Percentiles rank a stretch among this genome's conserved stretches.
These are phyloP conservation scores for Cotesia vestalis DNA, from an alignment of 1,140 invertebrate genomes.

Conservation along the genomic window DNA sequence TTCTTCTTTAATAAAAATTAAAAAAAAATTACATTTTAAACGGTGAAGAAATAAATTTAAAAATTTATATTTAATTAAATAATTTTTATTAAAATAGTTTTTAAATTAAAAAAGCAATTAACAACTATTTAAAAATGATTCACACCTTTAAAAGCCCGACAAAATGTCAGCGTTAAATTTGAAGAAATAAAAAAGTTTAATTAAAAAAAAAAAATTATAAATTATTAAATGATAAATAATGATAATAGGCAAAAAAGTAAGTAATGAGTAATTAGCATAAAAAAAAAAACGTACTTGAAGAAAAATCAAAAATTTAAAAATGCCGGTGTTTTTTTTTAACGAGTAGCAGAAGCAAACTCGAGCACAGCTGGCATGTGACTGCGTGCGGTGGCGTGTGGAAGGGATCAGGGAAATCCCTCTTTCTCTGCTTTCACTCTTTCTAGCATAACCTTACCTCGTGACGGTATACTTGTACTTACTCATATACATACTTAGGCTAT, in stretches of 20 bases:
- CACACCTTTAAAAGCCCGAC: too few relatives aligned
- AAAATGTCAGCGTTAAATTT: too few relatives aligned
- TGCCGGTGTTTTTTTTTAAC: not conserved
- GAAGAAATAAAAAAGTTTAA: not conserved
- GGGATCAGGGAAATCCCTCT: conserved; percentile 1
- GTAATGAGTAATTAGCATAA: not conserved
- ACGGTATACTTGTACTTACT: not conserved
- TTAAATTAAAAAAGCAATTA: too few relatives aligned
- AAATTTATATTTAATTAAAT: too few relatives aligned
- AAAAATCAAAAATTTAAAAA: not conserved
- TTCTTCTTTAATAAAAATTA: too few relatives aligned
- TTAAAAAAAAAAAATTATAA: not conserved
- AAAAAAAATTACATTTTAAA: too few relatives aligned
- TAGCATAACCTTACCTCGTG: not conserved
- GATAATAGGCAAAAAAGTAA: too few relatives aligned
- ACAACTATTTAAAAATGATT: too few relatives aligned
- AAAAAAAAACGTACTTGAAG: not conserved
- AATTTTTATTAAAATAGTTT: too few relatives aligned
- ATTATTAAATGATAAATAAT: not conserved
- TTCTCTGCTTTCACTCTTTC: conserved; percentile 8
- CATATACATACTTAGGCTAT: too few relatives aligned
- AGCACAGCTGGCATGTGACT: conserved; percentile 32
- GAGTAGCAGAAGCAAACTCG: conserved; percentile 10
- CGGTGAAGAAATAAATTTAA: too few relatives aligned
- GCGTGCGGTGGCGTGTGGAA: not conserved